Conservation (phyloP, 2,113 vertebrate genomes). For the Osmerus eperlanus region DNA sequence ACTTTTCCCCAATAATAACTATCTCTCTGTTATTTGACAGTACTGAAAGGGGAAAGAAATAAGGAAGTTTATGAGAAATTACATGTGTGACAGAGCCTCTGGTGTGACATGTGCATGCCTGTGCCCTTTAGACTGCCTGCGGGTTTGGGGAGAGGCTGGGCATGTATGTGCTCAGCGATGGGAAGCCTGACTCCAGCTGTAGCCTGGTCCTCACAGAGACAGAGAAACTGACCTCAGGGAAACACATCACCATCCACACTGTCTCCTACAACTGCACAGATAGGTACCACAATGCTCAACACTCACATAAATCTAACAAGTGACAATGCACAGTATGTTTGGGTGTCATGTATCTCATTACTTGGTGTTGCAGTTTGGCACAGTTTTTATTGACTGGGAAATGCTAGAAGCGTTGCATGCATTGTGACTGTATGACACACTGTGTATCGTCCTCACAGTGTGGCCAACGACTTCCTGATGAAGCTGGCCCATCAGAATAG, state of each 20-base stretch:
- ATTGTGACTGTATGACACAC: not conserved
- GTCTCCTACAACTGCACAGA: conserved; percentile 68
- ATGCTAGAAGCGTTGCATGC: not conserved
- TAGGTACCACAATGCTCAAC: conserved; percentile 26
- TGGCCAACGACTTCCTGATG: conserved; percentile 73
- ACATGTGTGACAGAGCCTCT: not conserved
- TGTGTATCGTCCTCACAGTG: conserved; percentile 52
- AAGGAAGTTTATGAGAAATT: no score
- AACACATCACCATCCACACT: conserved; percentile 69
- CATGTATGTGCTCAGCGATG: conserved; percentile 79
- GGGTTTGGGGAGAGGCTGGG: conserved; percentile 63
- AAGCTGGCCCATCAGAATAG: conserved; percentile 69
- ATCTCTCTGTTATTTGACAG: no score
- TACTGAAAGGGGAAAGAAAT: no score
- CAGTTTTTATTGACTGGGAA: not conserved
- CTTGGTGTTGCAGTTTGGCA: not conserved
- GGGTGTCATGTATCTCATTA: not conserved
- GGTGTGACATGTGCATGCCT: not conserved
- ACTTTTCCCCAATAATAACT: no score
- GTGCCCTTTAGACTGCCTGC: conserved; percentile 69
- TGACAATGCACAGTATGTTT: not conserved
- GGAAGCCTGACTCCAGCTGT: conserved; percentile 77
- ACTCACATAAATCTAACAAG: not conserved
- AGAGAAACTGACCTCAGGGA: conserved; percentile 52
- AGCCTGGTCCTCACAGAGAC: conserved; percentile 67